Evolutionary conservation across 1,140 invertebrate species (phyloP), one percentile per base, ranked within the genome.

Genomic region (Helicoverpa zea): DNA sequence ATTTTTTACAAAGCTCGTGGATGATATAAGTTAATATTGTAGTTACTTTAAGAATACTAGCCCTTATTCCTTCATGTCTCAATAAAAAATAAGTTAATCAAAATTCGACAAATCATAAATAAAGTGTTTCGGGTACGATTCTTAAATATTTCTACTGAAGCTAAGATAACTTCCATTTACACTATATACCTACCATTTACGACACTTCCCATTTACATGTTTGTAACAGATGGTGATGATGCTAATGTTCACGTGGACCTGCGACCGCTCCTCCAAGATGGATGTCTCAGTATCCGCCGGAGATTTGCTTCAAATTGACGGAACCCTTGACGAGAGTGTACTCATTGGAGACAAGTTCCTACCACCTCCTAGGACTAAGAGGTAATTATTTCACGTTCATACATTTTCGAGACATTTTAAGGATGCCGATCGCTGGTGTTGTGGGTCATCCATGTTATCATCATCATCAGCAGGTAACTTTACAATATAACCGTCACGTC

Each of bases 261-360:
- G 86, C 43, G 93, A 94, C 56, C 86, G 90, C 7, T 51, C 76
- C 2, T 87, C 85, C 56, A 93, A 92, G 83, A 90, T 94, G 91
- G 92, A 94, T 64, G 92, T 94, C 47, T 94, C 93, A 0, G 92
- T 93, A 0, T 94, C 93, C 0, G 90, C 92, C 7, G 91, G 92
- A 4, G 92, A 94, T 79, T 85, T 94, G 30, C 85, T 94, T 77
- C 92, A 93, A 56, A 75, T 91, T 2, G 92, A 94, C 70, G 93
- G 93, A 9, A 94, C 93, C 1, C 73, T 94, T 7, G 93, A 94
- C 72, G 90, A 93, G 68, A 92, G 92, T 47, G 92, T 94, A 13
- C 90, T 94, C 3, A 87, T 92, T 7, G 93, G 93, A n/a, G 93
- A 94, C 75, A 93, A 94, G 75, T 93, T 85, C 80, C 58, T 84